Percentiles rank a stretch among this genome's conserved stretches.
Evolutionary conservation across 2,888 invertebrate genomes (phyloP).

Genomic region (Anarsia innoxiella): DNA sequence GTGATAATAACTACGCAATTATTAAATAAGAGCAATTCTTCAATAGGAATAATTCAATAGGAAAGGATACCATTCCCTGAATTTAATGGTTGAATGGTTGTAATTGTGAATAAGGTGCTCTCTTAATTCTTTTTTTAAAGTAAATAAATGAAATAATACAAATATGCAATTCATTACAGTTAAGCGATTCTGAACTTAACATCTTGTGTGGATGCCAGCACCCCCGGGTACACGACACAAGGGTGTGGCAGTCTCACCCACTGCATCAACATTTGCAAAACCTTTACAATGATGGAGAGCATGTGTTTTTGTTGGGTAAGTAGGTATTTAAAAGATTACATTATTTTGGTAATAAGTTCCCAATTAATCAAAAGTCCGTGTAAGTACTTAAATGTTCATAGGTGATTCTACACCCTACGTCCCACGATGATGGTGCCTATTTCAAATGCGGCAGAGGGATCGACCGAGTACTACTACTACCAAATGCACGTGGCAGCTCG

Average conservation of each 20-base stretch:
- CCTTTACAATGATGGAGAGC: background rate
- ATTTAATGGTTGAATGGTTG: slow-evolving; percentile 9
- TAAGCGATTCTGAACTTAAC: background rate
- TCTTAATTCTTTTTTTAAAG: background rate
- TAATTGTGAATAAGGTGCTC: too few relatives aligned
- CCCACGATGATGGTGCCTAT: too few relatives aligned
- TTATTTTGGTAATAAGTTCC: too few relatives aligned
- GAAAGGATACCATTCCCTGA: slow-evolving; percentile 10
- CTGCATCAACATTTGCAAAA: background rate
- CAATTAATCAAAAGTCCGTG: too few relatives aligned
- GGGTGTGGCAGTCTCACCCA: background rate
- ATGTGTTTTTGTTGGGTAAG: background rate
- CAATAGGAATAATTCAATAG: slow-evolving; percentile 7
- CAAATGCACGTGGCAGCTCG: too few relatives aligned
- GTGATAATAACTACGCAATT: too few relatives aligned
- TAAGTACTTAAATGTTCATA: too few relatives aligned
- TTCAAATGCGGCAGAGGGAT: too few relatives aligned
- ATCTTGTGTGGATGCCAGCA: background rate
- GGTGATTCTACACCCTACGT: too few relatives aligned
- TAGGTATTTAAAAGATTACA: too few relatives aligned
- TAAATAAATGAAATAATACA: background rate
- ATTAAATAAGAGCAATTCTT: too few relatives aligned
- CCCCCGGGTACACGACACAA: background rate
- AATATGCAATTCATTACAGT: background rate
- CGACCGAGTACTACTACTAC: too few relatives aligned